Evolutionary conservation across 2,888 invertebrate species (phyloP).

Genomic region (Trimorus sp.): DNA sequence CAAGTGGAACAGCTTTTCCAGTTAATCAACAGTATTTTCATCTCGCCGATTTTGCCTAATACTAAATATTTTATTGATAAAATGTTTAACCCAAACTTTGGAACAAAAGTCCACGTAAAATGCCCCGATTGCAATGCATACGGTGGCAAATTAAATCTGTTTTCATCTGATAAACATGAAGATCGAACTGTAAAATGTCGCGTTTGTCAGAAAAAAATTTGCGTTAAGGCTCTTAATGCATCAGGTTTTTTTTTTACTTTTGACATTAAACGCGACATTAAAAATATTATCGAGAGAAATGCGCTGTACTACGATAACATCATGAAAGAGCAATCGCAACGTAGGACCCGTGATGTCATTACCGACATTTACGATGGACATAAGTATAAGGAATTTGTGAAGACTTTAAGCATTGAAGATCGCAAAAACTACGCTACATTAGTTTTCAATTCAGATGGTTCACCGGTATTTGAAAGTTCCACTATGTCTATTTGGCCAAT

Average conservation of each 20-base stretch:
- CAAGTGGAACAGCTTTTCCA: too few relatives aligned
- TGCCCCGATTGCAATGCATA: neutral
- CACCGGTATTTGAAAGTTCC: slow-evolving; percentile 1
- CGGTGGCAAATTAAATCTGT: neutral
- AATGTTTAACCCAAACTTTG: neutral
- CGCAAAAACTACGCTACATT: neutral
- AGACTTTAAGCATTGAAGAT: neutral
- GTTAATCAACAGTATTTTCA: neutral
- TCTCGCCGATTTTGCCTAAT: neutral
- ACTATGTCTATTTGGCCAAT: neutral
- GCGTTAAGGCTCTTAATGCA: neutral
- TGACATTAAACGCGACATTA: neutral
- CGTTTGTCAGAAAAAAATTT: neutral
- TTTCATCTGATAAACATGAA: neutral
- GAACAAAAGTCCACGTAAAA: neutral
- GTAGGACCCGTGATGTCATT: neutral
- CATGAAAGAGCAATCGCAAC: neutral
- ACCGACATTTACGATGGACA: neutral
- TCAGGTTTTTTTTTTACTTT: neutral
- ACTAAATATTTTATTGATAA: too few relatives aligned
- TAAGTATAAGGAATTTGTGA: neutral
- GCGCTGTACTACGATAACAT: neutral
- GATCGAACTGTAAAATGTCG: neutral
- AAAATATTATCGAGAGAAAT: neutral
- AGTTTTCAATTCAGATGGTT: slow-evolving; percentile 10